Conservation (phyloP, 2,113 vertebrate genomes). For the Tinamus guttatus region DNA sequence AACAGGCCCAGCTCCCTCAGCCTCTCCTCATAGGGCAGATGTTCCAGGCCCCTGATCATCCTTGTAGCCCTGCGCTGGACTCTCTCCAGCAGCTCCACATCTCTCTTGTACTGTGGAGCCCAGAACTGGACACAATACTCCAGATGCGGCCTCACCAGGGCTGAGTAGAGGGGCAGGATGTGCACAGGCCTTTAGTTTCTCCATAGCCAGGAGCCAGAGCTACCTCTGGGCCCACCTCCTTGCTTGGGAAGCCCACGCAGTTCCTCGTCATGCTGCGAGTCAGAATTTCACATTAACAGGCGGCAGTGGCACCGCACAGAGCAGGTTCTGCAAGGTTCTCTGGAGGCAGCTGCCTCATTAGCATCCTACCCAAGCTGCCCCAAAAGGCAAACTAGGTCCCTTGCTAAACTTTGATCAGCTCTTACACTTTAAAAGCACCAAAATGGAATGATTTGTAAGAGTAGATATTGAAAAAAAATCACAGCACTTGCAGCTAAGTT, state of each 20-base stretch:
- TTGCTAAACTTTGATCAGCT: background rate
- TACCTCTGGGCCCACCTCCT: background rate
- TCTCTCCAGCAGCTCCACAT: too few species aligned
- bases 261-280: background rate
- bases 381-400: background rate
- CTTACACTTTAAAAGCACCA: background rate
- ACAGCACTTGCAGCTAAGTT: background rate
- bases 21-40: too few species aligned
- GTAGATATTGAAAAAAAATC: background rate
- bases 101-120: too few species aligned
- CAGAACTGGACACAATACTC: too few species aligned
- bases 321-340: constrained; percentile 27
- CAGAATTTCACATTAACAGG: constrained; percentile 18
- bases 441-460: background rate
- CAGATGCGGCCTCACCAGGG: too few species aligned
- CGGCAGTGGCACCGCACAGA: background rate
- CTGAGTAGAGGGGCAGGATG: too few species aligned
- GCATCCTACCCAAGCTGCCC: background rate
- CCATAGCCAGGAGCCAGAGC: background rate
- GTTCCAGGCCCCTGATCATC: too few species aligned
- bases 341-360: background rate
- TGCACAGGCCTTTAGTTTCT: background rate
- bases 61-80: too few species aligned
- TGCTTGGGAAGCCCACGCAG: background rate
- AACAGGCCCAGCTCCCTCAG: too few species aligned